phyloP scores from a whole-genome alignment of 2,888 invertebrate genomes.

The Cheilosia impressa region DNA sequence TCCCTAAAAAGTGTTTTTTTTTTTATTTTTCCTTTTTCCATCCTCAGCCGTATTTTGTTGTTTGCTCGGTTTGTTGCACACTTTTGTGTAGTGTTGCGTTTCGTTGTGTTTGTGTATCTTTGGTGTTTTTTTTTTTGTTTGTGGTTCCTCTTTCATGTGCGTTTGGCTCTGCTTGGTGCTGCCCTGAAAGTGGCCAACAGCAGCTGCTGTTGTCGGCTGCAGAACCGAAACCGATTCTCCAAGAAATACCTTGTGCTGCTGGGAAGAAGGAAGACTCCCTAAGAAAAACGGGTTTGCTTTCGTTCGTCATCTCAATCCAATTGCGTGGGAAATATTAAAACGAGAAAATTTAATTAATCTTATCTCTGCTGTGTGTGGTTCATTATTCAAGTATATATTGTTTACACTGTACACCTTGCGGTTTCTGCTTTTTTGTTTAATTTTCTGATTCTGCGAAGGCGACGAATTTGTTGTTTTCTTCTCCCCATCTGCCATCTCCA shows the following conservation, averaged over 20 bases:
- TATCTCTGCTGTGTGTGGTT: constrained; percentile 23
- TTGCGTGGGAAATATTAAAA: constrained; percentile 49
- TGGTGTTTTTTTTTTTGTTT: background rate
- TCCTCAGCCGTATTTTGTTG: background rate
- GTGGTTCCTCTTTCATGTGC: constrained; percentile 20
- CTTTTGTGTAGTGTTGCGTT: constrained; percentile 10
- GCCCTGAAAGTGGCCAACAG: constrained; percentile 53
- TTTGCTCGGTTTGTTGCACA: constrained; percentile 28
- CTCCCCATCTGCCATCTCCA: background rate
- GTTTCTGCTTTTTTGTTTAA: background rate
- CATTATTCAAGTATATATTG: constrained; percentile 15
- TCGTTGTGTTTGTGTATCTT: constrained; percentile 17
- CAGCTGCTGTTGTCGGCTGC: constrained; percentile 42
- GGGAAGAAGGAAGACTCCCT: constrained; percentile 35
- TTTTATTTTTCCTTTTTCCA: background rate
- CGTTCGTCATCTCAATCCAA: constrained; percentile 6
- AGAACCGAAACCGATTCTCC: constrained; percentile 21
- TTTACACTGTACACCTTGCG: constrained; percentile 18
- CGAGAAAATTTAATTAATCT: constrained; percentile 34
- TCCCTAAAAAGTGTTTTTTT: background rate
- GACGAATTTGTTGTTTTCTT: constrained; percentile 14
- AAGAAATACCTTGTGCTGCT: constrained; percentile 11
- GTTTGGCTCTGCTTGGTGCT: constrained; percentile 32
- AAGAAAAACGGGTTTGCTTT: constrained; percentile 49
- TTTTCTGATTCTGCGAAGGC: constrained; percentile 11